Base-by-base conservation (phyloP, 2,888 invertebrate genomes). In the Ochropleura leucogaster region DNA sequence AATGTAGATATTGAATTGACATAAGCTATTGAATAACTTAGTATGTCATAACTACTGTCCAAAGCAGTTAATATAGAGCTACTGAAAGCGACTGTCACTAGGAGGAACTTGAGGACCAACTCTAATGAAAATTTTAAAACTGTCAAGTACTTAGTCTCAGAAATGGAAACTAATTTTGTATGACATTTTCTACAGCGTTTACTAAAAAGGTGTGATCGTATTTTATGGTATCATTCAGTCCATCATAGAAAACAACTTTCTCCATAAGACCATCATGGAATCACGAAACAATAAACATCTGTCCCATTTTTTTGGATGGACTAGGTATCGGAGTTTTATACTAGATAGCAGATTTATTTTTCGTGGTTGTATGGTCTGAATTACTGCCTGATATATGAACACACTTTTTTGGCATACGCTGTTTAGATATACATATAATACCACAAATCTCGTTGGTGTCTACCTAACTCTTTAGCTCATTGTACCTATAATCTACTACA, bases 401-500 rank as follows among this genome's bases (percentile, higher is more conserved):
- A 30, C 30, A 30, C 30, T 3, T 30, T 30, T 30, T 30, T 30
- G 30, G 30, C 30, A 30, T 30, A 30, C 30, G 30, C 30, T 30
- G 30, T 30, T 30, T 14, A 8, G 14, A 14, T 14, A 30, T 14
- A 8, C 7, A 14, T 14, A 30, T 30, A 30, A 14, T 1, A 14
- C 16, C 57, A 14, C 7, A 55, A 55, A 55, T 55, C 6, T 57
- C 20, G 14, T 57, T 14, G 7, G n/a, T 53, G 10, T n/a, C 10
- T 20, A n/a, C 9, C 6, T 4, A 69, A 42, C 12, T 46, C 9
- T 42, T 40, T 74, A 14, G 1, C 16, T 16, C 6, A 14, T 49
- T 40, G n/a, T 68, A 59, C 12, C 47, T 30, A 30, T 55, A 79
- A 40, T 74, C 18, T 18, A 51, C 44, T 4, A 57, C 16, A 70